phyloP scores from a whole-genome alignment of 1,140 invertebrate species.

The Mamestra configurata region DNA sequence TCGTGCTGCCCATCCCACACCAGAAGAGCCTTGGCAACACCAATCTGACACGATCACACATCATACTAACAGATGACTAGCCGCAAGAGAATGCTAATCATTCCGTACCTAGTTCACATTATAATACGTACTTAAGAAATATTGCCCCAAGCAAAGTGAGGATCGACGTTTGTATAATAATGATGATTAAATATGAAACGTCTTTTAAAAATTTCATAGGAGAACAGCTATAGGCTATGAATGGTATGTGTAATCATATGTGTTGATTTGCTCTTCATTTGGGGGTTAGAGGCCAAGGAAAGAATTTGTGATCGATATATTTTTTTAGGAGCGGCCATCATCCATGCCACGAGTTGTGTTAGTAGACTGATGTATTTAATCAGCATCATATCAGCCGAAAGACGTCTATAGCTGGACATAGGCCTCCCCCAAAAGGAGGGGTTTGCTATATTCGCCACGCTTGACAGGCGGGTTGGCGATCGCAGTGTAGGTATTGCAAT shows the following conservation, averaged over 20 bases:
- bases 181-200: slow-evolving; percentile 4
- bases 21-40: neutral
- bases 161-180: slow-evolving; percentile 10
- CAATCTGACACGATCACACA: neutral
- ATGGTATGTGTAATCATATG: neutral
- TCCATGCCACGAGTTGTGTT: too few species aligned
- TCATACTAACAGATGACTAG: neutral
- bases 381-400: too few species aligned
- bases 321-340: neutral
- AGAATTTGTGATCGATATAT: neutral
- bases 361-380: too few species aligned
- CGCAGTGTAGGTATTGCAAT: too few species aligned
- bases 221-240: neutral
- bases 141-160: neutral
- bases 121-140: neutral
- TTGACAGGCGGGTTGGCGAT: too few species aligned
- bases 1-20: slow-evolving; percentile 2
- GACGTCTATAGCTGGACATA: too few species aligned
- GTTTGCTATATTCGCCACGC: too few species aligned
- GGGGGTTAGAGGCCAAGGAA: neutral
- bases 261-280: slow-evolving; percentile 4
- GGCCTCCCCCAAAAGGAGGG: too few species aligned
- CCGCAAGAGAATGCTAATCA: slow-evolving; percentile 19
- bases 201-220: neutral
- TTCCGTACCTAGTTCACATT: slow-evolving; percentile 7